These are phyloP conservation scores for Dexiosoma caninum DNA, from an alignment of 2,888 invertebrate species.

Conservation along the genomic window DNA sequence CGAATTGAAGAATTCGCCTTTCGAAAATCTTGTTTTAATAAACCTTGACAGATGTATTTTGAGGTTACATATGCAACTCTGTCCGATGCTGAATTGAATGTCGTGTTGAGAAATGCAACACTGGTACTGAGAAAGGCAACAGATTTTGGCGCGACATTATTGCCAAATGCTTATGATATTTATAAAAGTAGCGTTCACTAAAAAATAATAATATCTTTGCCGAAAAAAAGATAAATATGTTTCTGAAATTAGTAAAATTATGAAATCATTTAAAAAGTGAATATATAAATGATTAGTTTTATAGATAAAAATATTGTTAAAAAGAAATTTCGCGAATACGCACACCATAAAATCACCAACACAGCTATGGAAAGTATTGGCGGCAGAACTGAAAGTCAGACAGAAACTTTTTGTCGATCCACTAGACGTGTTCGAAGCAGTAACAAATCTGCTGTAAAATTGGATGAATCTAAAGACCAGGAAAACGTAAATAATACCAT, in stretches of 20 bases:
- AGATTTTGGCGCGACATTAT: constrained; percentile 52
- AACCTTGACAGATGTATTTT: too few species aligned
- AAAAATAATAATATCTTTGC: constrained; percentile 13
- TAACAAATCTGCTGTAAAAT: constrained; percentile 6
- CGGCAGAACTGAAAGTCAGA: constrained; percentile 4
- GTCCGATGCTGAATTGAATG: not conserved
- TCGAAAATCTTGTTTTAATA: too few species aligned
- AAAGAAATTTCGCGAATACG: not conserved
- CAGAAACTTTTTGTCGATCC: constrained; percentile 3
- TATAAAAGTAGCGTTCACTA: constrained; percentile 45
- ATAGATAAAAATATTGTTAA: not conserved
- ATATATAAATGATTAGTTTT: not conserved
- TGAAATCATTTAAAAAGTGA: constrained; percentile 4
- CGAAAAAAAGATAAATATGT: not conserved
- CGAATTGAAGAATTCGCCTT: too few species aligned
- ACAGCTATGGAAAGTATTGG: constrained; percentile 22
- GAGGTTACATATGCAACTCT: not conserved
- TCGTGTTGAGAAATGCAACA: constrained; percentile 8
- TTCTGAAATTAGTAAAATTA: not conserved
- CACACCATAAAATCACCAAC: constrained; percentile 15
- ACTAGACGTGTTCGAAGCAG: constrained; percentile 32
- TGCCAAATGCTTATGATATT: constrained; percentile 42
- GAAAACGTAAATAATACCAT: constrained; percentile 42
- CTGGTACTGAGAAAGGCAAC: constrained; percentile 23
- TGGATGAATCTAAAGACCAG: constrained; percentile 30